Percentiles rank a stretch among this genome's conserved stretches.
These are phyloP conservation scores for Xestia ashworthii DNA, from an alignment of 2,888 invertebrate genomes.

Conservation along the genomic window DNA sequence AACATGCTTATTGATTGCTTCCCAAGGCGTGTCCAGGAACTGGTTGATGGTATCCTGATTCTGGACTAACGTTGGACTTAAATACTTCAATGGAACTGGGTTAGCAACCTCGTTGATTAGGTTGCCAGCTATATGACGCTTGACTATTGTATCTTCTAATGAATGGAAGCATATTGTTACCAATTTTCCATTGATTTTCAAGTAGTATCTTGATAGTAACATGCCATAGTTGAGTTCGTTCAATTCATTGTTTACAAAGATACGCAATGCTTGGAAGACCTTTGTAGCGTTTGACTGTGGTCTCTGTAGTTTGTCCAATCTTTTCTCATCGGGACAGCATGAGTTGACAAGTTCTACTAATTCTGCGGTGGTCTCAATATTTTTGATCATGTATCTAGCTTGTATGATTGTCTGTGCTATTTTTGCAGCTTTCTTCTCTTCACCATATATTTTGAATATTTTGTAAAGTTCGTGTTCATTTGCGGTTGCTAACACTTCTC, in stretches of 20 bases:
- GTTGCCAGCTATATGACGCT: conserved; percentile 96
- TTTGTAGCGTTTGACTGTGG: conserved; percentile 96
- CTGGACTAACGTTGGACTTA: conserved; percentile 91
- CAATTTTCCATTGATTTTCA: conserved; percentile 95
- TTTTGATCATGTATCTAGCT: conserved; percentile 93
- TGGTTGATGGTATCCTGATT: conserved; percentile 91
- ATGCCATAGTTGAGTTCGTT: conserved; percentile 98
- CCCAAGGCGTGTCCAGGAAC: conserved; percentile 93
- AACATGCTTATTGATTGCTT: conserved; percentile 95
- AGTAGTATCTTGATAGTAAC: conserved; percentile 93
- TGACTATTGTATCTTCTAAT: conserved; percentile 97
- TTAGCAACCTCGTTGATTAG: conserved; percentile 93
- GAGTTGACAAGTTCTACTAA: conserved; percentile 94
- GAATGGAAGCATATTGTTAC: conserved; percentile 97
- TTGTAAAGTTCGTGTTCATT: conserved; percentile 94
- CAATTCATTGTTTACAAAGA: conserved; percentile 98
- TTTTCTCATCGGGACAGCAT: conserved; percentile 89
- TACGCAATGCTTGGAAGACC: conserved; percentile 97
- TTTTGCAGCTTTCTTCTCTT: conserved; percentile 96
- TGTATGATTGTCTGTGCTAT: conserved; percentile 97
- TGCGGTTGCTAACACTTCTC: conserved; percentile 95
- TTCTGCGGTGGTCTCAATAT: conserved; percentile 95
- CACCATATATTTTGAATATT: conserved; percentile 97
- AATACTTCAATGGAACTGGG: conserved; percentile 93
- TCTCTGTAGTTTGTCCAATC: conserved; percentile 94